Evolutionary conservation across 1,140 invertebrate species (phyloP).

Genomic region (Danaus plexippus): DNA sequence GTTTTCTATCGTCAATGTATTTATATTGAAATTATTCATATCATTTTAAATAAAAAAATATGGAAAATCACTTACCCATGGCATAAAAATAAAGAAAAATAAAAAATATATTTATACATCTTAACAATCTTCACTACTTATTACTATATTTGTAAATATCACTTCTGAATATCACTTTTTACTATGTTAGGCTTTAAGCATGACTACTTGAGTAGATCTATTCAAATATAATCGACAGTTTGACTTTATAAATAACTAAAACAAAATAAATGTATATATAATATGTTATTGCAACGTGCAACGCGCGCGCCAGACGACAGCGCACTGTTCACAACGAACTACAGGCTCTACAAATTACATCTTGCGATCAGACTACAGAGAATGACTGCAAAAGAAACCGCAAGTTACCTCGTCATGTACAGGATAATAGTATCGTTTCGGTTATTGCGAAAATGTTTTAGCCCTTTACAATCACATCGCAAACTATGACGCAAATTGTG

Average conservation of each 20-base stretch:
- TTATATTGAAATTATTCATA: too few species aligned
- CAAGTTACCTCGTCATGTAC: too few species aligned
- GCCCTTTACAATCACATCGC: too few species aligned
- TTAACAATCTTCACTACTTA: constrained; percentile 27
- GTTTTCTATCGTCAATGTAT: too few species aligned
- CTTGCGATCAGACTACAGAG: not conserved
- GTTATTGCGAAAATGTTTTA: too few species aligned
- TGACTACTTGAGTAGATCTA: constrained; percentile 22
- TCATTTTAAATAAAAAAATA: too few species aligned
- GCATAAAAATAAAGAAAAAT: constrained; percentile 28
- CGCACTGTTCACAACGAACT: constrained; percentile 24
- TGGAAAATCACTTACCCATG: constrained; percentile 31
- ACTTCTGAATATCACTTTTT: constrained; percentile 32
- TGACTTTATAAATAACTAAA: too few species aligned
- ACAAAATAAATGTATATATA: too few species aligned
- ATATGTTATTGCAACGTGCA: constrained; percentile 19
- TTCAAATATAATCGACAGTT: constrained; percentile 1
- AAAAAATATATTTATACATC: constrained; percentile 30
- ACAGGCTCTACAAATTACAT: too few species aligned
- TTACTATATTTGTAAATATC: constrained; percentile 28
- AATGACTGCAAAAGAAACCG: not conserved
- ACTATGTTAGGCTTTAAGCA: constrained; percentile 20
- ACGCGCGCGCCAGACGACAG: constrained; percentile 25
- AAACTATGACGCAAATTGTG: too few species aligned
- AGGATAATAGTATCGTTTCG: too few species aligned